Conservation (phyloP, 2,113 vertebrate genomes). For the Channa maculata region DNA sequence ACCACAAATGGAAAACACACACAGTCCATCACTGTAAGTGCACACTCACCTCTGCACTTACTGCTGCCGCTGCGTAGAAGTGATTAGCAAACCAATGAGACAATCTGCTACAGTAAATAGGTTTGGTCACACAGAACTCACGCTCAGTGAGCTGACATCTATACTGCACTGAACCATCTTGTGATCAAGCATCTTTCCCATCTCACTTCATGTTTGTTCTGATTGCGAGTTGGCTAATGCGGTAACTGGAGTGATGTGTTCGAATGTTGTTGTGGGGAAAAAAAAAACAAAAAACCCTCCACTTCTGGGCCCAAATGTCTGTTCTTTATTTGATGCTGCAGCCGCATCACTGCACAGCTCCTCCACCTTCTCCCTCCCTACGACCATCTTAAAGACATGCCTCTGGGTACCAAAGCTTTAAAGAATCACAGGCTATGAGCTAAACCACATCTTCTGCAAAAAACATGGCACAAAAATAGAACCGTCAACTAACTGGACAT, state of each 20-base stretch:
- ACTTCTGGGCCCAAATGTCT: conserved; percentile 20
- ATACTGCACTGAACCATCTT: conserved; percentile 13
- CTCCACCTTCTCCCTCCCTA: background rate
- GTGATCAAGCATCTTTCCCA: conserved; percentile 43
- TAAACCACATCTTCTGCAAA: background rate
- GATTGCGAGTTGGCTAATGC: background rate
- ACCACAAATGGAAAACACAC: conserved; percentile 1
- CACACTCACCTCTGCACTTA: conserved; percentile 16
- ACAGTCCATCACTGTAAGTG: conserved; percentile 17
- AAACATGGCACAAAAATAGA: background rate
- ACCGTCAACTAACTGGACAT: background rate
- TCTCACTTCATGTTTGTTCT: conserved; percentile 14
- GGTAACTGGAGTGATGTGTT: conserved; percentile 34
- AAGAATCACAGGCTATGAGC: background rate
- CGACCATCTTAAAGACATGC: background rate
- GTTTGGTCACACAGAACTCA: conserved; percentile 37
- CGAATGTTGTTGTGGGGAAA: conserved; percentile 22
- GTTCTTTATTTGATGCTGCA: background rate
- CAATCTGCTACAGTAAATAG: conserved; percentile 28
- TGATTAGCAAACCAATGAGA: conserved; percentile 46
- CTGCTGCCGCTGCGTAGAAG: conserved; percentile 16
- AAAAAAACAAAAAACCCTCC: background rate
- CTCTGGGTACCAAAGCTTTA: background rate
- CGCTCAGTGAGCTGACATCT: conserved; percentile 26
- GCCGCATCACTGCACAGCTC: background rate